Evolutionary conservation across 2,797 vertebrate species (phyloP), one percentile per base, ranked within the genome.

Genomic region (Oophaga sylvatica): DNA sequence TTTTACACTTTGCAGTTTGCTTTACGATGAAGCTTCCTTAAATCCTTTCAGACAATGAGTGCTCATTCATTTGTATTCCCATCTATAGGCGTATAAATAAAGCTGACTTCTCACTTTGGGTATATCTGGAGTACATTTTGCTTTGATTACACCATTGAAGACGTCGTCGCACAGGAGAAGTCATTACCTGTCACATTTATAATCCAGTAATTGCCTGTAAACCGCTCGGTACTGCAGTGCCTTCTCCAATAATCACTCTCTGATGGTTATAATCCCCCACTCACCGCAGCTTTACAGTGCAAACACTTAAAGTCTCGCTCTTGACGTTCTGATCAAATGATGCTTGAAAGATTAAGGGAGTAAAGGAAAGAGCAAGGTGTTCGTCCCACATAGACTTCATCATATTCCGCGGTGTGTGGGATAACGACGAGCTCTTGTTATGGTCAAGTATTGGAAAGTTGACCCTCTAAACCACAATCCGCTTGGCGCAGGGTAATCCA

Each of bases 181-280:
- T 22, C 75, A 17, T 26, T 77, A 56, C 5, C 11, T 77, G 75
- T 77, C 75, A 26, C 17, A 22, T 56, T 80, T 80, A 59, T 80
- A 53, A 77, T 56, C 75, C 75, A 77, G n/a, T 77, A 77, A 77
- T 77, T 15, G 75, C 75, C 48, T 16, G 75, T 77, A 77, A 77
- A 56, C 75, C 26, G 75, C 22, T 20, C 75, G 8, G 45, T 53
- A 26, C 45, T 77, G 75, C 75, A 12, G 75, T 1, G 75, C 75
- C 5, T 8, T 45, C 22, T 6, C 22, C 75, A 22, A 16, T 77
- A 53, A 77, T 77, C 45, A 77, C 75, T 77, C 48, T 56, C 75
- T 56, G 45, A 77, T 26, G 75, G 75, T n/a, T 77, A 56, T 77
- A 16, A 77, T 75, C 71, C 75, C 75, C 75, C 75, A 77, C 75